Evolutionary conservation across 2,888 invertebrate species (phyloP), one percentile per base, ranked within the genome.

Genomic region (Caenorhabditis becei): DNA sequence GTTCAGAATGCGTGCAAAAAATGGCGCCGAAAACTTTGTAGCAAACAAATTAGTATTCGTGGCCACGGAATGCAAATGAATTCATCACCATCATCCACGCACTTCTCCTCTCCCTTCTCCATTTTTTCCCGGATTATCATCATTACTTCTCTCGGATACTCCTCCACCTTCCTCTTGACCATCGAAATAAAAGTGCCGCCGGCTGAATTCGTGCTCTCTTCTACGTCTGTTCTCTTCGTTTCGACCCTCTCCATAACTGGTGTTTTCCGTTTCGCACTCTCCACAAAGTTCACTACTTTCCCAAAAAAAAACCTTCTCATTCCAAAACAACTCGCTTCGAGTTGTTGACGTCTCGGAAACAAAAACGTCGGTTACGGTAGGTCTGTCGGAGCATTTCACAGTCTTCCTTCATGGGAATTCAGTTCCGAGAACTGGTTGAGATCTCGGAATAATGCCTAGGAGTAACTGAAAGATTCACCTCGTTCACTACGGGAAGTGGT

Each of bases 1-100:
- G 51, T 59, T 35, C 18, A 59, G 20, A 49, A 69, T 58, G 47
- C 65, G 65, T 65, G 65, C 69, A 69, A 59, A 56, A 47, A n/a
- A 16, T 41, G 37, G 28, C 32, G 41, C 14, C 14, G 23, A 49
- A 49, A 49, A 49, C 20, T n/a, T 5, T 18, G 2, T 7, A n/a
- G 49, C 24, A 54, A 54, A 54, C 54, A 69, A 70, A 70, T 70
- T 70, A 70, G 59, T 70, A 70, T 70, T 70, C 59, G 16, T 3
- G 20, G 3, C 11, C 1, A 1, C 1, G 16, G 59, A 37, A 70
- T 49, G 69, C 51, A 51, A 51, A 59, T 59, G 51, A 59, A 70
- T 59, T 51, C 51, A 4, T 62, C 32, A 32, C 32, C 61, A 24
- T 18, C 61, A 24, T 41, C 44, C 26, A 23, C 28, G 28, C 47